Conservation (phyloP, 2,113 vertebrate species). For the Taxidea taxus region DNA sequence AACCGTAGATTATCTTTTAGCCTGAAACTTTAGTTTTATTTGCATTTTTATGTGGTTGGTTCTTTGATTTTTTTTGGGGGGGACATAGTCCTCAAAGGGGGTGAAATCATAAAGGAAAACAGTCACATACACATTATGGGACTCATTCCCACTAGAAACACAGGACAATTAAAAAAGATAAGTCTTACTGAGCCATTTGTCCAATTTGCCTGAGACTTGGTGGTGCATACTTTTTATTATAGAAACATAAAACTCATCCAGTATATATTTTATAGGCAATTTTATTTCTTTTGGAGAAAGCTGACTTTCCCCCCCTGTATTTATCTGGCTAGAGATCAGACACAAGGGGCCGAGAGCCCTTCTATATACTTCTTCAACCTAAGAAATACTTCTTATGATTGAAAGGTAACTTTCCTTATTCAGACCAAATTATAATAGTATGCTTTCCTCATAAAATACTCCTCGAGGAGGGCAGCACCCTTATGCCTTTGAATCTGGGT, state of each 20-base stretch:
- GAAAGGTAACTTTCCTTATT: conserved; percentile 20
- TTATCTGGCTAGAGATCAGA: background rate
- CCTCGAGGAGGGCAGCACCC: background rate
- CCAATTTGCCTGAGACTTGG: background rate
- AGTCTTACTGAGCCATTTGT: background rate
- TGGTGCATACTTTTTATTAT: background rate
- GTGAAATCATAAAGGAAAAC: conserved; percentile 7
- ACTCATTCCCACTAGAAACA: background rate
- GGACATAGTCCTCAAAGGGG: background rate
- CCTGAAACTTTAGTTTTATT: conserved; percentile 4
- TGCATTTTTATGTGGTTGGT: conserved; percentile 19
- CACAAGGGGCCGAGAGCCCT: background rate
- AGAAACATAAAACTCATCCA: background rate
- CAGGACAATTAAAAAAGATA: background rate
- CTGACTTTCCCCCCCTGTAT: background rate
- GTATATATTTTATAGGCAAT: background rate
- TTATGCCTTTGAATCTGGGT: conserved; percentile 29
- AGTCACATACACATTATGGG: background rate
- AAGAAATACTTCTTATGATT: conserved; percentile 11
- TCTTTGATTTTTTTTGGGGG: background rate
- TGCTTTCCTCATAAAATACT: background rate
- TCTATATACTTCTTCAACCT: background rate
- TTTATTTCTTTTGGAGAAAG: conserved; percentile 25
- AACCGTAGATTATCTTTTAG: background rate
- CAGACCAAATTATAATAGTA: background rate